Evolutionary conservation across 1,140 invertebrate species (phyloP), one percentile per base, ranked within the genome.

Genomic region (Lordiphosa collinella): DNA sequence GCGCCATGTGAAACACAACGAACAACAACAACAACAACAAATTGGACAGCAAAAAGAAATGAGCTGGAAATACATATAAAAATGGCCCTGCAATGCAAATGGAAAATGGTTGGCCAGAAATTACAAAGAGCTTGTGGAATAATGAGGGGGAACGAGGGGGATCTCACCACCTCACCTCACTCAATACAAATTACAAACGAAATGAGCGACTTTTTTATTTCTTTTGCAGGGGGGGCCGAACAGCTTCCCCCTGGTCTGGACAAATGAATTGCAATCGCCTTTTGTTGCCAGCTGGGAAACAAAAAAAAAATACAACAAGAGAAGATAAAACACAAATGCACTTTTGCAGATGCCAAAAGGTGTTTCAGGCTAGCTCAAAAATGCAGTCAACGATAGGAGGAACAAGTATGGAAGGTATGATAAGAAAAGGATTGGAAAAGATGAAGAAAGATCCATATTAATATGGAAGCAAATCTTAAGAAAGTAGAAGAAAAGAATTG

Each of bases 181-280:
- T 37, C 63, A 51, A 73, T 73, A 69, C 75, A 80, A 82, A 80
- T 80, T 80, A 80, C 76, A 82, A 66, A 75, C 75, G 70, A 79
- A 79, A 80, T 80, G 61, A 82, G 75, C 55, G 68, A 58, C 44
- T 47, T 32, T 52, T 37, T 41, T 41, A 13, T 11, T 48, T 40
- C 36, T 41, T 41, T 59, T 43, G 22, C 38, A 29, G 31, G 25
- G 25, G 7, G 25, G 7, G 25, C 1, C 3, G 18, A 22, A 22
- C 25, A 29, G 25, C 25, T 8, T 29, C 25, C 25, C 25, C 25
- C 25, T 8, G 25, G 25, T 29, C 25, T 58, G 18, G 18, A 10
- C 5, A 67, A 67, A 67, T 67, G 64, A 71, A 76, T 62, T 67
- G 62, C 67, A 72, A 67, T 67, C 64, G 52, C 48, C 61, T 72